Percentiles rank a stretch among this genome's conserved stretches.
phyloP scores from a whole-genome alignment of 2,797 vertebrate genomes.

The Dermochelys coriacea region DNA sequence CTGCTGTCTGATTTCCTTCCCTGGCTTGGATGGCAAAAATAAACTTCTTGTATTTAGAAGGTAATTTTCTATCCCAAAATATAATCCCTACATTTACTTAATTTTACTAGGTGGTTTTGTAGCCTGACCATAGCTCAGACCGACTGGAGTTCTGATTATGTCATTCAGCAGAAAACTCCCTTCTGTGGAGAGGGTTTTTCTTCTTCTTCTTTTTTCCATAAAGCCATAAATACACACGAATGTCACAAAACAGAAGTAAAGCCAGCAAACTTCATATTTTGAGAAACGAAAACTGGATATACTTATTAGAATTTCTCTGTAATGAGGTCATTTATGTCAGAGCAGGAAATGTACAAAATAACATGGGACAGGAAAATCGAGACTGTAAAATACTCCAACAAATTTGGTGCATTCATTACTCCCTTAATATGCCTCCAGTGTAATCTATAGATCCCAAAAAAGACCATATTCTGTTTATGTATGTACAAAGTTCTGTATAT shows the following conservation, averaged over 20 bases:
- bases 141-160: background rate
- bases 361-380: slow-evolving; percentile 51
- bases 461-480: slow-evolving; percentile 51
- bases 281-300: slow-evolving; percentile 7
- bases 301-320: slow-evolving; percentile 64
- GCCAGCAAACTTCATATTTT: slow-evolving; percentile 27
- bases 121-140: background rate
- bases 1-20: slow-evolving; percentile 52
- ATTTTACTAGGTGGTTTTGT: slow-evolving; percentile 18
- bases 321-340: slow-evolving; percentile 68
- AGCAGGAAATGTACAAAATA: slow-evolving; percentile 62
- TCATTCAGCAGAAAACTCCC: slow-evolving; percentile 53
- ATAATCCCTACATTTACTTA: slow-evolving; percentile 27
- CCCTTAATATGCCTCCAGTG: slow-evolving; percentile 58
- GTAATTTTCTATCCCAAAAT: slow-evolving; percentile 50
- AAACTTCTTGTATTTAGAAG: slow-evolving; percentile 33
- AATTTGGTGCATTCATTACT: slow-evolving; percentile 39
- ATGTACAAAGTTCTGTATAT: slow-evolving; percentile 49
- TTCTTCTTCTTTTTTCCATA: background rate
- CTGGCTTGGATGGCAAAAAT: slow-evolving; percentile 52
- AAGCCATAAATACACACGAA: background rate
- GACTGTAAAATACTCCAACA: slow-evolving; percentile 48
- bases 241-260: slow-evolving; percentile 44
- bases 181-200: background rate
- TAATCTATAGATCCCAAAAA: slow-evolving; percentile 62